phyloP scores from a whole-genome alignment of 1,140 invertebrate genomes.

The Pogonomyrmex barbatus region DNA sequence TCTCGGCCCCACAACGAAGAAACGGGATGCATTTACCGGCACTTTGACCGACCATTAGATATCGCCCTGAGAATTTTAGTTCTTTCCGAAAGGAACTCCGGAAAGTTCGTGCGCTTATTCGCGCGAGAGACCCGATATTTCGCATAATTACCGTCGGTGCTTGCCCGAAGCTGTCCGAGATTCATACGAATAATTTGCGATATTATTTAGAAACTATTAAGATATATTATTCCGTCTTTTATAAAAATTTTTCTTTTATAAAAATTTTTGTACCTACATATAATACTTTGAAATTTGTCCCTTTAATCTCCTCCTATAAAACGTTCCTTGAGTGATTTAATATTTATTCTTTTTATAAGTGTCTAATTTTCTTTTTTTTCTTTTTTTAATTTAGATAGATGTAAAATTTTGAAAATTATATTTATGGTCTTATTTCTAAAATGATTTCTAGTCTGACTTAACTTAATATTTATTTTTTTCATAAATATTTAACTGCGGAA shows the following conservation, averaged over 20 bases:
- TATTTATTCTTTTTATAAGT: not conserved
- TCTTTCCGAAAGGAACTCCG: constrained; percentile 8
- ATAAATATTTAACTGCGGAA: not conserved
- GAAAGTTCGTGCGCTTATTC: constrained; percentile 26
- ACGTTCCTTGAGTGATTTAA: not conserved
- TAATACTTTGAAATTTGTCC: not conserved
- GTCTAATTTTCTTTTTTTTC: not conserved
- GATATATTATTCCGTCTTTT: not conserved
- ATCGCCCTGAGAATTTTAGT: constrained; percentile 24
- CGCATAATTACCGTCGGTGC: constrained; percentile 28
- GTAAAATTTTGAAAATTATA: not conserved
- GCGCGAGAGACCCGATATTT: constrained; percentile 32
- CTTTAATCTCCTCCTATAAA: not conserved
- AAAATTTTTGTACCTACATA: not conserved
- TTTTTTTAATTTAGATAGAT: not conserved
- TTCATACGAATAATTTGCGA: constrained; percentile 3
- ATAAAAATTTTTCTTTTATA: not conserved
- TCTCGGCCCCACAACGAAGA: not conserved
- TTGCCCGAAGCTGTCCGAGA: constrained; percentile 18
- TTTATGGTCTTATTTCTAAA: not conserved
- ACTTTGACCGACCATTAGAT: constrained; percentile 35
- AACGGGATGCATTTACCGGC: constrained; percentile 3
- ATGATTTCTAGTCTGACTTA: not conserved
- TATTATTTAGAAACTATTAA: constrained; percentile 1
- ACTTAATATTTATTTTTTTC: not conserved